Evolutionary conservation across 2,797 vertebrate genomes (phyloP).

Genomic region (Sebastes umbrosus): DNA sequence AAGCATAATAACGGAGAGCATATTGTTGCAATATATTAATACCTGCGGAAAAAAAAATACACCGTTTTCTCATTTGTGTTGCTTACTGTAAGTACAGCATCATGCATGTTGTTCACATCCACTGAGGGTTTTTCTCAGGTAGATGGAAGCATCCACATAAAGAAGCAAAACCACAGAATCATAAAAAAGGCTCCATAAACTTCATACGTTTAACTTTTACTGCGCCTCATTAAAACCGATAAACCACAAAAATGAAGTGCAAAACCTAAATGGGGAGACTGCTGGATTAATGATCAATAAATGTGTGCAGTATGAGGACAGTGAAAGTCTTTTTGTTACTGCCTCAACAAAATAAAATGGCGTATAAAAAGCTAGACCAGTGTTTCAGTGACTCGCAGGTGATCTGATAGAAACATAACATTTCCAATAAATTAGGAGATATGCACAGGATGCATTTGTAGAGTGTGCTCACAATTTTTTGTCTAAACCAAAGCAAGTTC

Average conservation of each 20-base stretch:
- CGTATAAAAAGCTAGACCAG: not conserved
- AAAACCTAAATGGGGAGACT: conserved; percentile 3
- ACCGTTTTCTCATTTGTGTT: not conserved
- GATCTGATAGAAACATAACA: not conserved
- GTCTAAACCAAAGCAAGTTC: not conserved
- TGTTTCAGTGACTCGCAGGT: not conserved
- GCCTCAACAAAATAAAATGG: not conserved
- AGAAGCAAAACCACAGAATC: conserved; percentile 23
- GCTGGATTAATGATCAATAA: conserved; percentile 39
- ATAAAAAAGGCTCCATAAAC: conserved; percentile 42
- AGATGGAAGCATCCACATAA: conserved; percentile 1
- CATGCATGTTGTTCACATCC: not conserved
- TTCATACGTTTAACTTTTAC: conserved; percentile 37
- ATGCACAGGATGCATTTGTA: too few species aligned
- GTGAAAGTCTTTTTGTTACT: conserved; percentile 3
- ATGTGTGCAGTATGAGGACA: not conserved
- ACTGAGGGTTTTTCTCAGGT: not conserved
- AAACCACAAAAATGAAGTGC: conserved; percentile 20
- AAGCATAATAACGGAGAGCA: conserved; percentile 17
- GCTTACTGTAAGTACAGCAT: not conserved
- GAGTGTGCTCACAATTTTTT: not conserved
- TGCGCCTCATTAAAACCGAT: conserved; percentile 39
- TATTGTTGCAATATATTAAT: conserved; percentile 6
- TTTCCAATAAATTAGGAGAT: not conserved
- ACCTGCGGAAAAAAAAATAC: not conserved